Percentiles rank a stretch among this genome's conserved stretches.
These are phyloP conservation scores for Saccostrea echinata DNA, from an alignment of 1,140 invertebrate species.

Conservation along the genomic window DNA sequence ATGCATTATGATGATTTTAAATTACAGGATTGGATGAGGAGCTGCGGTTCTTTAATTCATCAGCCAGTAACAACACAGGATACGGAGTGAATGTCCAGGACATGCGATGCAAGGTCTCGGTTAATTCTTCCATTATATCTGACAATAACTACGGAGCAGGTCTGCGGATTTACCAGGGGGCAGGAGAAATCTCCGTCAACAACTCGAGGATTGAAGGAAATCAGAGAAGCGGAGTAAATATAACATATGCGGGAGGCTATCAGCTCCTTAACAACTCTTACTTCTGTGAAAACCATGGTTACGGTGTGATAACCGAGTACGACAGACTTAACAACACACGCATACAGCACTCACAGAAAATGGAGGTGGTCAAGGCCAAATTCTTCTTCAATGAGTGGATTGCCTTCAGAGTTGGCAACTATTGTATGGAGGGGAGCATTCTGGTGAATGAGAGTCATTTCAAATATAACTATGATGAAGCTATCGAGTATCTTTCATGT, in stretches of 20 bases:
- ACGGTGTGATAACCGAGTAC: slow-evolving; percentile 76
- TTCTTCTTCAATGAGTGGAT: slow-evolving; percentile 75
- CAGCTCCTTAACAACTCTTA: slow-evolving; percentile 91
- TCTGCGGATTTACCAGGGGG: slow-evolving; percentile 76
- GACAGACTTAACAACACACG: slow-evolving; percentile 71
- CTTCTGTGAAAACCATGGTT: slow-evolving; percentile 81
- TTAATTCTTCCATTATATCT: slow-evolving; percentile 72
- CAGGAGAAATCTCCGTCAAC: slow-evolving; percentile 76
- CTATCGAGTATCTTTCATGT: slow-evolving; percentile 77
- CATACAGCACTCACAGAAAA: slow-evolving; percentile 67
- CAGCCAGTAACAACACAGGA: slow-evolving; percentile 74
- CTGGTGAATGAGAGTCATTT: slow-evolving; percentile 76
- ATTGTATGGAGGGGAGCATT: slow-evolving; percentile 71
- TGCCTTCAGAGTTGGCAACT: slow-evolving; percentile 77
- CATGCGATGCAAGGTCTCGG: slow-evolving; percentile 73
- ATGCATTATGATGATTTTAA: neutral
- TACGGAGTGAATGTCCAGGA: slow-evolving; percentile 78
- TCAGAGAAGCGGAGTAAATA: slow-evolving; percentile 82
- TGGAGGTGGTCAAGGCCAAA: slow-evolving; percentile 70
- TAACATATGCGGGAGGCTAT: slow-evolving; percentile 94
- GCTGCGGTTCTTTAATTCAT: slow-evolving; percentile 72
- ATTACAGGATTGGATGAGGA: slow-evolving; percentile 72
- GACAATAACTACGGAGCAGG: slow-evolving; percentile 78
- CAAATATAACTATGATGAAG: slow-evolving; percentile 72
- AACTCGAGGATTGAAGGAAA: slow-evolving; percentile 74